Base-by-base conservation (phyloP, 2,888 invertebrate species). In the Hyles lineata region DNA sequence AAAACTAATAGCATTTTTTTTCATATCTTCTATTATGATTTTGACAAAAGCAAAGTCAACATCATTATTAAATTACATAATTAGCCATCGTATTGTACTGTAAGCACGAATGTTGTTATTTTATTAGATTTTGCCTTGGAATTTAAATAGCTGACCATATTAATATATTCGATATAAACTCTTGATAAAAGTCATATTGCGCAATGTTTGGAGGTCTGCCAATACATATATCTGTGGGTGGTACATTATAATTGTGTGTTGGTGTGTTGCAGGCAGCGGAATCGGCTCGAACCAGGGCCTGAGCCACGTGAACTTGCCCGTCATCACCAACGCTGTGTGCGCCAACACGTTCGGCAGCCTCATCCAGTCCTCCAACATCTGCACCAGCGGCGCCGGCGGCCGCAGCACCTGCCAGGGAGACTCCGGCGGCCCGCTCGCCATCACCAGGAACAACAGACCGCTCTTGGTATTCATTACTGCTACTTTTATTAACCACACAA, bases 361-460 rank as follows among this genome's bases (percentile, higher is more conserved):
- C 15, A 1, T 90, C 0, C 82, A 81, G 11, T 25, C 75, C 0
- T 76, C 80, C 15, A 88, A 89, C 76, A 79, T 90, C 62, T 90
- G 90, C 76, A 88, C 87, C 35, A 89, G 87, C 74, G 87, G 88
- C 4, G 25, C 73, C 6, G 84, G 84, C 3, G 83, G 82, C 15
- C 72, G 74, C 8, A 80, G 89, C 52, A 79, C 84, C 23, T 90
- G 90, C 79, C 60, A 61, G 0, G 89, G 90, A 5, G 90, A 90
- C 75, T 89, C 90, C 23, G 90, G 90, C 32, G 90, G 90, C 17
- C 90, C 90, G 1, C 83, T 90, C 7, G 79, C 81, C 17, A 72
- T 81, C 1, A 71, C 11, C 17, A 78, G 82, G 3, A 75, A 83
- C 70, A 78, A 78, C 55, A 72, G 69, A 19, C 75, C 72, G 4